These are phyloP conservation scores for Erebia epiphron DNA, from an alignment of 2,888 invertebrate genomes.

Conservation along the genomic window DNA sequence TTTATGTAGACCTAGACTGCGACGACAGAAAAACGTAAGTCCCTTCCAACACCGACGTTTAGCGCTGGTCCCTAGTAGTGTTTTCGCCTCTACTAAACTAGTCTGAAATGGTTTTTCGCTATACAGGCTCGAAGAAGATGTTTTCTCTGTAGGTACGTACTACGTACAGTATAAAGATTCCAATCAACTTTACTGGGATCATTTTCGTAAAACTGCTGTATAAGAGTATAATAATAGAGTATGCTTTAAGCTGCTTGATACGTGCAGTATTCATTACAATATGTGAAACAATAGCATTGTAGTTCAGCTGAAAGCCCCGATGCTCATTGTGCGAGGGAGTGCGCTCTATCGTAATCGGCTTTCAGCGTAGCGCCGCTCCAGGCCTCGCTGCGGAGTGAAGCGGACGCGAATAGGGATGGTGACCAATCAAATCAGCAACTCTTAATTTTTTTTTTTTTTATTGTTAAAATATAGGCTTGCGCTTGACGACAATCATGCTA, in stretches of 20 bases:
- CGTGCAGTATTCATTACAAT: conserved; percentile 30
- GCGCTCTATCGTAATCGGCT: conserved; percentile 41
- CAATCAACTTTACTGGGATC: neutral
- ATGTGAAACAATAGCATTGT: conserved; percentile 39
- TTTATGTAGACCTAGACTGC: no score
- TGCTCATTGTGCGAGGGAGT: conserved; percentile 38
- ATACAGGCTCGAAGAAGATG: no score
- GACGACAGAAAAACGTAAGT: no score
- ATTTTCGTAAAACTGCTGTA: neutral
- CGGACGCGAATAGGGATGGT: conserved; percentile 38
- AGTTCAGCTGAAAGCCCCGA: conserved; percentile 37
- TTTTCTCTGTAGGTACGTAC: no score
- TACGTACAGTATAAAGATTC: neutral
- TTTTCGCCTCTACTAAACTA: no score
- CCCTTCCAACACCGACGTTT: no score
- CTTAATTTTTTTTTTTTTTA: no score
- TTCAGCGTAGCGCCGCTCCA: conserved; percentile 41
- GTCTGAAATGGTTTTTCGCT: no score
- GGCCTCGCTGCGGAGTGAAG: conserved; percentile 36
- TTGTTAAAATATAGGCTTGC: no score
- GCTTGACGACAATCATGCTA: no score
- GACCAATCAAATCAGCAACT: no score
- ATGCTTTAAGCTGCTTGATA: conserved; percentile 3
- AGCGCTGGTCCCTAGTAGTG: no score
- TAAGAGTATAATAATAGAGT: neutral